A percentile compares a stretch with the other conserved stretches of the same genome.
Conservation (phyloP, 1,140 invertebrate species). For the Adelges cooleyi region DNA sequence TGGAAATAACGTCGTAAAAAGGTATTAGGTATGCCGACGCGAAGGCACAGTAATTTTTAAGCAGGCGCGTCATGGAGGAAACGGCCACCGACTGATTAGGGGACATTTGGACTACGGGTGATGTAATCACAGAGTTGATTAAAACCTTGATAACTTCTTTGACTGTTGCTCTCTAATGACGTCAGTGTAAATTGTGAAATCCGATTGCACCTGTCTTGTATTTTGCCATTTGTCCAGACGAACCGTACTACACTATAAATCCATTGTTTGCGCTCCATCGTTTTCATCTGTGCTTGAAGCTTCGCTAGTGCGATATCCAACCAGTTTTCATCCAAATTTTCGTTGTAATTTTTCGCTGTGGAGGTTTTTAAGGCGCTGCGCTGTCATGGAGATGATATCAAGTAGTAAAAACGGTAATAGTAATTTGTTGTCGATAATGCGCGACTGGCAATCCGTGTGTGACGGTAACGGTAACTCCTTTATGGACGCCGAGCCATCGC, state of each 20-base stretch:
- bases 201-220: no score
- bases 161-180: no score
- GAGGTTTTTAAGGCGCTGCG: conserved; percentile 14
- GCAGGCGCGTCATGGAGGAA: neutral
- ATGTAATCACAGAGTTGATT: no score
- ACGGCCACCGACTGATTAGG: neutral
- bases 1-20: no score
- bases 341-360: conserved; percentile 16
- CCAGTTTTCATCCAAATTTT: neutral
- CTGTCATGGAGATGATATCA: conserved; percentile 19
- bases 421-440: conserved; percentile 13
- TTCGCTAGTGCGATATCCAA: neutral
- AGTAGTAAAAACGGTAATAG: conserved; percentile 23
- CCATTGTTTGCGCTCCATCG: neutral
- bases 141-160: no score
- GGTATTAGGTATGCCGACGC: no score
- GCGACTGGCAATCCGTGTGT: conserved; percentile 2
- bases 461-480: neutral
- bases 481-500: conserved; percentile 33
- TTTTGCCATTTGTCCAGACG: no score
- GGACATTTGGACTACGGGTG: neutral
- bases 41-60: neutral
- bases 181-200: no score
- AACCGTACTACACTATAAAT: neutral
- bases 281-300: conserved; percentile 1